A percentile compares a stretch with the other conserved stretches of the same genome.
These are phyloP conservation scores for Atrichornis clamosus DNA, from an alignment of 2,113 vertebrate species.

Conservation along the genomic window DNA sequence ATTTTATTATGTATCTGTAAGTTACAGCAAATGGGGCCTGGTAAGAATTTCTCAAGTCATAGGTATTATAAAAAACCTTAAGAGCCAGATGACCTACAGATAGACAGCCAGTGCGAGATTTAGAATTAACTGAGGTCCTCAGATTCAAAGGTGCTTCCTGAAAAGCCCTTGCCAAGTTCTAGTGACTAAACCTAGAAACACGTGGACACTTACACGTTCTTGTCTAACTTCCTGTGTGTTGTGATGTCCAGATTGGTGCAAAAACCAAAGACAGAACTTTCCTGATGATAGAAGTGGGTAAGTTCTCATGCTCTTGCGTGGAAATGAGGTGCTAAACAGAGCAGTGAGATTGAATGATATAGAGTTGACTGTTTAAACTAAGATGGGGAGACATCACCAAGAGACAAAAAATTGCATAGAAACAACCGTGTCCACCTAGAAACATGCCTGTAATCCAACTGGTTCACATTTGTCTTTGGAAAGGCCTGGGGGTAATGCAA, in stretches of 20 bases:
- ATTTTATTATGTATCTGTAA: neutral
- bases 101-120: neutral
- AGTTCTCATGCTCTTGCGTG: rapidly evolving
- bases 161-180: neutral
- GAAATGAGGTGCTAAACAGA: neutral
- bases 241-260: neutral
- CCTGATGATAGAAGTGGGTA: neutral
- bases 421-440: neutral
- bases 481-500: neutral
- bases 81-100: neutral
- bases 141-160: neutral
- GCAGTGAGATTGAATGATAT: neutral
- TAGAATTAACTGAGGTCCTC: neutral
- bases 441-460: neutral
- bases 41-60: neutral
- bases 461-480: neutral
- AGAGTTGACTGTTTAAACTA: neutral
- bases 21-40: neutral
- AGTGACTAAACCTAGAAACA: neutral
- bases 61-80: neutral
- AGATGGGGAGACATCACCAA: neutral
- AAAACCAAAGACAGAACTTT: neutral
- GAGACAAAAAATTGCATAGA: neutral
- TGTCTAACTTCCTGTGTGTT: neutral
- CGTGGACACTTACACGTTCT: neutral